Conservation (phyloP, 2,113 vertebrate genomes). For the Cinclus mexicanus region DNA sequence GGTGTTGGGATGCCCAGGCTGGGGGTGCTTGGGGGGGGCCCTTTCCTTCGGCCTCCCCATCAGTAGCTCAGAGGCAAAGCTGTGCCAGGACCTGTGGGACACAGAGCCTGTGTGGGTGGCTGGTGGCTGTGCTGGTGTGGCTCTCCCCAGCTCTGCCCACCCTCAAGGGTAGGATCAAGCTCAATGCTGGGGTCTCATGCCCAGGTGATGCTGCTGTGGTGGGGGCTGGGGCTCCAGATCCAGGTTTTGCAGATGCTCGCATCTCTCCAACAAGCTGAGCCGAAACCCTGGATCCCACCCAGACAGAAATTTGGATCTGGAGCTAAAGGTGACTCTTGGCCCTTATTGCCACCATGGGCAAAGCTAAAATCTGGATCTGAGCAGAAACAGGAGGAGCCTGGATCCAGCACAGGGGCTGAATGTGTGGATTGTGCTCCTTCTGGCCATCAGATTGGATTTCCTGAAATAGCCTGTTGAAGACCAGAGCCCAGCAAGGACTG, state of each 20-base stretch:
- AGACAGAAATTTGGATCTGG: constrained; percentile 54
- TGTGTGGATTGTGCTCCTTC: not conserved
- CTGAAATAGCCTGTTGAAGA: constrained; percentile 50
- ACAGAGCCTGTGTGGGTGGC: not conserved
- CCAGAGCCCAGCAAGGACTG: not conserved
- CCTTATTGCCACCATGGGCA: not conserved
- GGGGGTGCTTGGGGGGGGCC: not conserved
- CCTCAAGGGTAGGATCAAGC: not conserved
- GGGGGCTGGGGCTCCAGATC: constrained; percentile 34
- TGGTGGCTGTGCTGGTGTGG: not conserved
- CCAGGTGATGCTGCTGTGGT: not conserved
- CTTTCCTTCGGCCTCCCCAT: not conserved
- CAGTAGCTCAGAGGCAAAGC: not conserved
- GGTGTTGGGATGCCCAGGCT: not conserved
- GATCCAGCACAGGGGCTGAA: not conserved
- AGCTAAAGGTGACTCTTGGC: constrained; percentile 62
- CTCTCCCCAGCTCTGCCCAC: not conserved
- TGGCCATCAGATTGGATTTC: constrained; percentile 28
- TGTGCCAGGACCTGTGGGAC: fast-evolving
- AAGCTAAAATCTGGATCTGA: constrained; percentile 35
- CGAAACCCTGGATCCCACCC: constrained; percentile 37
- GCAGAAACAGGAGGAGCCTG: not conserved
- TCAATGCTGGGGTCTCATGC: not conserved
- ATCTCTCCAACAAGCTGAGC: constrained; percentile 9
- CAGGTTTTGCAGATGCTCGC: constrained; percentile 35